Percentiles rank a stretch among this genome's conserved stretches.
Conservation (phyloP, 2,113 vertebrate species). For the Calyptommatus sinebrachiatus region DNA sequence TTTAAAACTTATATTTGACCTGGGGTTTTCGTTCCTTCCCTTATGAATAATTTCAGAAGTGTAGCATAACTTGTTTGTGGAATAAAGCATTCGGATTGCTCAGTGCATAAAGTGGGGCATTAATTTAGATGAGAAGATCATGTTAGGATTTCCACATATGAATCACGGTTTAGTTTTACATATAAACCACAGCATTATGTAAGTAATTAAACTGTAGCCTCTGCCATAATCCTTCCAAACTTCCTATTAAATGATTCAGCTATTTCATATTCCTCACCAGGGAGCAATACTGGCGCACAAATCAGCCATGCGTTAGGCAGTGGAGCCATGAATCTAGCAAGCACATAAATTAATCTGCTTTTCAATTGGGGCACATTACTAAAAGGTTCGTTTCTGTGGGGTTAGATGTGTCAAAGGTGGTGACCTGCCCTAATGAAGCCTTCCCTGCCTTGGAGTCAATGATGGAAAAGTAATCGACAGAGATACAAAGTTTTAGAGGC, state of each 20-base stretch:
- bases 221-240: conserved; percentile 57
- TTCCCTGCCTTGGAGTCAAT: conserved; percentile 52
- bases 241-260: conserved; percentile 56
- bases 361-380: conserved; percentile 63
- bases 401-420: conserved; percentile 70
- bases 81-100: conserved; percentile 32
- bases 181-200: conserved; percentile 63
- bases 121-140: conserved; percentile 47
- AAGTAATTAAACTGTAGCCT: conserved; percentile 55
- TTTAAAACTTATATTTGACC: background rate
- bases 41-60: conserved; percentile 41
- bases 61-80: conserved; percentile 48
- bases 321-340: conserved; percentile 59
- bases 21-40: conserved; percentile 34
- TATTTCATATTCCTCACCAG: conserved; percentile 65
- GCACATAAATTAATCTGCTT: conserved; percentile 68
- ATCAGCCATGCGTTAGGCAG: conserved; percentile 59
- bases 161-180: conserved; percentile 60
- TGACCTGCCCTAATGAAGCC: conserved; percentile 66
- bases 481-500: conserved; percentile 39
- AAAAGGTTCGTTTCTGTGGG: conserved; percentile 61
- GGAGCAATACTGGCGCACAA: conserved; percentile 59
- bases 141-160: conserved; percentile 60
- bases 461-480: conserved; percentile 55
- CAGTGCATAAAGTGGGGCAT: conserved; percentile 47